Base-by-base conservation (phyloP, 35 echinoderm and acorn worm genomes). In the Heliocidaris tuberculata region DNA sequence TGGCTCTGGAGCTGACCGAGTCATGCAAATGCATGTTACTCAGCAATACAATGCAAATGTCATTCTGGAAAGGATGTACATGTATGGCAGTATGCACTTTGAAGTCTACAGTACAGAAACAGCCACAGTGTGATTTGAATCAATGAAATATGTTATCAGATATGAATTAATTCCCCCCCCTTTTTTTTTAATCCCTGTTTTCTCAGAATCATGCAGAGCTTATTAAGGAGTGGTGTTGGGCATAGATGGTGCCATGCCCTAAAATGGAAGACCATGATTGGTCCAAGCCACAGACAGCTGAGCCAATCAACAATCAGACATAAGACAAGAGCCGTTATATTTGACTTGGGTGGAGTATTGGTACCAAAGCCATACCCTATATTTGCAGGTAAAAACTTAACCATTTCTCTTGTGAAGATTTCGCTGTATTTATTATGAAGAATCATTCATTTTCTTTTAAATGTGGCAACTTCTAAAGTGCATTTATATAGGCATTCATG, bases 301-400 rank as follows among this genome's bases (percentile, higher is more conserved):
- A 93, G 86, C 50, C 50, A n/a, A 31, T 88, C 93, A 8, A 50
- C 92, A 88, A 49, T 50, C 47, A 6, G 21, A 15, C 48, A 59
- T 17, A 96, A 96, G 50, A 97, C 91, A 4, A 95, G 94, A 88
- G 98, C 98, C 10, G 98, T 99, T 49, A 95, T 99, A 71, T 99
- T 99, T 96, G 98, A 99, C 87, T 94, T 99, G 95, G 98, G 98
- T 27, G 98, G 98, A 19, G 98, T 99, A n/a, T 78, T 99, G 15
- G 96, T 99, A 13, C 94, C 96, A 27, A 96, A 97, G 71, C 98
- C 98, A 48, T 95, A 93, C 24, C 95, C 96, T 54, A 94, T 99
- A 35, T 99, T 99, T 95, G 93, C 93, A 92, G 95, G 98, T 99
- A 94, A 42, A 42, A 42, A 42, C 35, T 42, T 42, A 3, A 42